phyloP scores from a whole-genome alignment of 1,140 invertebrate species.

The Pseudachorutes palmiensis region DNA sequence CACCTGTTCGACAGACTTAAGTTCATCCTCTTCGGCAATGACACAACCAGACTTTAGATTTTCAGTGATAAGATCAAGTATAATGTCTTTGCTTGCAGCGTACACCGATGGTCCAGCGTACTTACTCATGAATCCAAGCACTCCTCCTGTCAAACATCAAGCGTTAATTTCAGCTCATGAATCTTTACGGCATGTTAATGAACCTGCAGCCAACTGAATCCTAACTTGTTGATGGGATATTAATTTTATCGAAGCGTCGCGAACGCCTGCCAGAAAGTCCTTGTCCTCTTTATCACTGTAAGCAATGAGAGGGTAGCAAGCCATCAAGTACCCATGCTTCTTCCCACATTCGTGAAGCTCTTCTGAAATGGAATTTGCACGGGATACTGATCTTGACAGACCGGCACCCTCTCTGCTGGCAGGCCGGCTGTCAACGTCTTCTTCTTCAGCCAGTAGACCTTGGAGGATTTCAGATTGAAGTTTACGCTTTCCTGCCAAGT shows the following conservation, averaged over 20 bases:
- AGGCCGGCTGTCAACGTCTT: background rate
- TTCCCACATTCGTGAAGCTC: conserved; percentile 38
- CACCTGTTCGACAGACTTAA: conserved; percentile 38
- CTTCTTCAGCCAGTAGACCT: background rate
- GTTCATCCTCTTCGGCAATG: conserved; percentile 37
- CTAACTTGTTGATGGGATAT: conserved; percentile 45
- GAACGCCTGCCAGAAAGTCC: conserved; percentile 41
- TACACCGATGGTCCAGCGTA: conserved; percentile 44
- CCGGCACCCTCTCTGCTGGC: background rate
- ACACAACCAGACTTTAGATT: conserved; percentile 41
- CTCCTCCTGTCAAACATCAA: conserved; percentile 42
- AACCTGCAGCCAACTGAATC: conserved; percentile 46
- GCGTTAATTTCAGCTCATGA: conserved; percentile 6
- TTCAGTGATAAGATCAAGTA: conserved; percentile 43
- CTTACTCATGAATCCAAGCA: conserved; percentile 44
- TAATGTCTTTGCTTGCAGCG: conserved; percentile 40
- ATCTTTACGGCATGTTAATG: conserved; percentile 18
- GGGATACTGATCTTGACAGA: background rate
- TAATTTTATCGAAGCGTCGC: conserved; percentile 39
- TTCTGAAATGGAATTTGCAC: background rate
- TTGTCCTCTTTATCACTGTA: conserved; percentile 37
- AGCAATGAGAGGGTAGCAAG: conserved; percentile 41
- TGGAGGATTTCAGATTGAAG: background rate
- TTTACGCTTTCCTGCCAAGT: background rate
- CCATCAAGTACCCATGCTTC: conserved; percentile 45